These are phyloP conservation scores for Micronycteris hirsuta DNA, from an alignment of 2,113 vertebrate genomes.

Conservation along the genomic window DNA sequence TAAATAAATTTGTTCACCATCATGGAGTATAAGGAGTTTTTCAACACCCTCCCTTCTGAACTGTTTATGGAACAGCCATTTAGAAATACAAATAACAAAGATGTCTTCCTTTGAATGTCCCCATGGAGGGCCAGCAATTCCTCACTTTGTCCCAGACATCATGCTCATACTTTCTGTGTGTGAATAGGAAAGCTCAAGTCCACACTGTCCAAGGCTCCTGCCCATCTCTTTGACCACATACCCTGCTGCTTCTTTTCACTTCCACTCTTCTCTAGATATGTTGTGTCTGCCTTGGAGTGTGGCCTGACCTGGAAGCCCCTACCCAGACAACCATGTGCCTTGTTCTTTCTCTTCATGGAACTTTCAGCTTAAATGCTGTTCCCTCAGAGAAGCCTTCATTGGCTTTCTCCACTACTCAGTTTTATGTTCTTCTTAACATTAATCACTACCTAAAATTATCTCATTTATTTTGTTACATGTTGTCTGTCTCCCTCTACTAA, in stretches of 20 bases:
- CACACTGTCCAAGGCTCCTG: neutral
- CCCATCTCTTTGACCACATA: neutral
- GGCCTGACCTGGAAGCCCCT: neutral
- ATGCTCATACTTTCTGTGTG: neutral
- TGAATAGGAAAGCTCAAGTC: neutral
- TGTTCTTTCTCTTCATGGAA: too few species aligned
- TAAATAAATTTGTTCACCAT: neutral
- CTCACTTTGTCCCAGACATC: neutral
- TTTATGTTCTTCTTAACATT: neutral
- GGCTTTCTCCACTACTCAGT: neutral
- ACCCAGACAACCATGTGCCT: fast-evolving
- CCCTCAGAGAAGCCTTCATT: neutral
- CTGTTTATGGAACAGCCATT: neutral
- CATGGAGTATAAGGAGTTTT: neutral
- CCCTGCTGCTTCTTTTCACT: neutral
- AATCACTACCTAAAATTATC: neutral
- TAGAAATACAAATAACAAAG: neutral
- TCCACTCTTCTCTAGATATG: neutral
- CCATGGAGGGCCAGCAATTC: too few species aligned
- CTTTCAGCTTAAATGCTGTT: too few species aligned
- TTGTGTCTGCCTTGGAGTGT: neutral
- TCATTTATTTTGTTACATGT: neutral
- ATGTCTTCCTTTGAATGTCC: neutral
- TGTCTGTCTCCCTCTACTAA: neutral
- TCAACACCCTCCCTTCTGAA: too few species aligned